Conservation (phyloP, 2,888 invertebrate species). For the Acleris laterana region DNA sequence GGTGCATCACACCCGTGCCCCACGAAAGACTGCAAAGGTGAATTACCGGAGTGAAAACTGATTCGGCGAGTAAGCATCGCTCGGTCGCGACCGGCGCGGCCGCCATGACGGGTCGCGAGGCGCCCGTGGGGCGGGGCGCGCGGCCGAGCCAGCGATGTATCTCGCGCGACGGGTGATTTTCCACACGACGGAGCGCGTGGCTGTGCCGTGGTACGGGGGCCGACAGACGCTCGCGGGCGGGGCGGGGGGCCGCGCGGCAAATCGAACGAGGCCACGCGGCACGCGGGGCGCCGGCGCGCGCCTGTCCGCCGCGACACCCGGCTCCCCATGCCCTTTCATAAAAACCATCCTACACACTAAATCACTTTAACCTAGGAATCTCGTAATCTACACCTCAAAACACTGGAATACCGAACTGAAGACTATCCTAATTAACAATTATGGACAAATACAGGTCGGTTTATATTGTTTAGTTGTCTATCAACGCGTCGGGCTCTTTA, state of each 20-base stretch:
- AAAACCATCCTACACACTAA: conserved; percentile 78
- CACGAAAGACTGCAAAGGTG: conserved; percentile 54
- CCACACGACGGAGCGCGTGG: conserved; percentile 63
- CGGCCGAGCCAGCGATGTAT: conserved; percentile 48
- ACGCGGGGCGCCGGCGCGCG: conserved; percentile 40
- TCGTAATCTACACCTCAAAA: conserved; percentile 77
- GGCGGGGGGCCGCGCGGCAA: conserved; percentile 67
- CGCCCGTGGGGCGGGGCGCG: conserved; percentile 53
- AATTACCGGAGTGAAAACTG: conserved; percentile 59
- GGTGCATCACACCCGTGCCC: conserved; percentile 55
- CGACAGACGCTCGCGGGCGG: conserved; percentile 53
- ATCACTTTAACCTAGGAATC: conserved; percentile 81
- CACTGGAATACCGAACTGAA: conserved; percentile 77
- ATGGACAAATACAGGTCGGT: conserved; percentile 79
- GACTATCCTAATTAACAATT: conserved; percentile 75
- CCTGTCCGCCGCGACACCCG: conserved; percentile 45
- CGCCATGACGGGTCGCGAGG: conserved; percentile 39
- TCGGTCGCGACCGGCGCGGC: conserved; percentile 49
- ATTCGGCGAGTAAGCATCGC: conserved; percentile 65
- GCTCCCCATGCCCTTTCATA: conserved; percentile 58
- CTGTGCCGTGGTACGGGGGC: conserved; percentile 64
- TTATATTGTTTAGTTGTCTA: conserved; percentile 55
- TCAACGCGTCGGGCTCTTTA: conserved; percentile 74
- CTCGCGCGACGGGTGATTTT: conserved; percentile 63
- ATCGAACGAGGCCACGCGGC: conserved; percentile 63